A percentile compares a stretch with the other conserved stretches of the same genome.
Evolutionary conservation across 2,888 invertebrate genomes (phyloP).

Genomic region (Belgica antarctica): DNA sequence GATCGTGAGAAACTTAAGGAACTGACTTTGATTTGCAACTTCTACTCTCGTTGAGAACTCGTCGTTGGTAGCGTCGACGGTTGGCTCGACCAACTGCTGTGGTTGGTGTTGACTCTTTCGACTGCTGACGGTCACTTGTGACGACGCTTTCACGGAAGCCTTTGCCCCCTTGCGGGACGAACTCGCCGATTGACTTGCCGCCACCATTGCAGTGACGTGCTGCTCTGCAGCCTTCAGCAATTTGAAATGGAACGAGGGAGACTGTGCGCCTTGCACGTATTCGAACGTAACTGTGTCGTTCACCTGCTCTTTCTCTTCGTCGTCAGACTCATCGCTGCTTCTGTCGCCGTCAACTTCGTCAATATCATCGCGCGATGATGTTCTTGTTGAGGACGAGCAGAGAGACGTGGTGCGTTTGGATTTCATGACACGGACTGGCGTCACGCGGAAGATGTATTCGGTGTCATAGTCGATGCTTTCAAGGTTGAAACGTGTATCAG

Average conservation of each 20-base stretch:
- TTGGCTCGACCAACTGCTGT: not conserved
- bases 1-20: constrained; percentile 37
- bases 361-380: constrained; percentile 19
- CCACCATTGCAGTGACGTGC: not conserved
- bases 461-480: constrained; percentile 70
- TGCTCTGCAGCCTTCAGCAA: constrained; percentile 29
- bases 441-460: constrained; percentile 76
- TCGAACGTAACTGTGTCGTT: constrained; percentile 28
- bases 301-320: constrained; percentile 18
- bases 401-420: constrained; percentile 36
- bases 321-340: constrained; percentile 36
- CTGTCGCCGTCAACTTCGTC: constrained; percentile 25
- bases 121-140: not conserved
- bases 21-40: constrained; percentile 29
- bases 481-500: constrained; percentile 62
- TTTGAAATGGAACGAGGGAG: constrained; percentile 32
- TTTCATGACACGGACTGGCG: constrained; percentile 64
- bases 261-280: constrained; percentile 33
- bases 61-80: not conserved
- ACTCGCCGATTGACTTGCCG: not conserved
- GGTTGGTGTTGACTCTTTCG: constrained; percentile 28
- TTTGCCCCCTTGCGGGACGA: constrained; percentile 20
- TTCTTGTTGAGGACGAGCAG: constrained; percentile 25
- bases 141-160: not conserved
- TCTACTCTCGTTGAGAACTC: constrained; percentile 1